Evolutionary conservation across 2,113 vertebrate species (phyloP), one percentile per base, ranked within the genome.

Genomic region (Pithys albifrons): DNA sequence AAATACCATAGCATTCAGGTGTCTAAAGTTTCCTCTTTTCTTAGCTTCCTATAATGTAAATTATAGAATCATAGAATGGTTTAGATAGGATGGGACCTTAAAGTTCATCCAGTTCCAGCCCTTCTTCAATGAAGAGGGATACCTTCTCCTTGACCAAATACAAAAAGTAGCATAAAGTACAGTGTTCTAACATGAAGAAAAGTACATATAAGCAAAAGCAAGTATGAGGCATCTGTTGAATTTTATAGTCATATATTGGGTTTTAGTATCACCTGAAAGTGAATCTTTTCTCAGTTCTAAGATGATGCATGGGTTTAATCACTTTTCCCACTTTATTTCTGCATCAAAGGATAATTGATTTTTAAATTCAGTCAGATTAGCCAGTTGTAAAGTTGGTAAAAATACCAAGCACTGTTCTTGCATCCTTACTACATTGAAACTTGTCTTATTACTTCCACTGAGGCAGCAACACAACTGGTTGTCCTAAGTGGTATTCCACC

Each of bases 391-490:
- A 4, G 10, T 37, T 39, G 10, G 14, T 59, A 33, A 29, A 61
- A 51, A 10, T 27, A 31, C 25, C 14, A 10, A 66, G 25, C 6
- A 12, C 37, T 37, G 2, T 23, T 71, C 14, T 64, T 61, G 6
- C 28, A 77, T 28, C 20, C 35, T 64, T 19, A 15, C 43, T 19
- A 5, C 33, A 10, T 7, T 14, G 46, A 35, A 79, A 52, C 3
- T 14, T 27, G n/a, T 9, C 8, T 28, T 77, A 13, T 6, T 66
- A 45, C 16, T 81, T 82, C 20, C 4, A 7, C 1, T 10, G 5
- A n/a, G 16, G 8, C 24, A 1, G 2, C 10, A 79, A 6, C 11
- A 9, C 0, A 0, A 16, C 19, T 51, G 46, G 1, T 16, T 43
- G 4, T 54, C 41, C 23, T 17, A 27, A 57, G 9, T 12, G 18